Base-by-base conservation (phyloP, 2,113 vertebrate species). In the Protomyctophum bolini region DNA sequence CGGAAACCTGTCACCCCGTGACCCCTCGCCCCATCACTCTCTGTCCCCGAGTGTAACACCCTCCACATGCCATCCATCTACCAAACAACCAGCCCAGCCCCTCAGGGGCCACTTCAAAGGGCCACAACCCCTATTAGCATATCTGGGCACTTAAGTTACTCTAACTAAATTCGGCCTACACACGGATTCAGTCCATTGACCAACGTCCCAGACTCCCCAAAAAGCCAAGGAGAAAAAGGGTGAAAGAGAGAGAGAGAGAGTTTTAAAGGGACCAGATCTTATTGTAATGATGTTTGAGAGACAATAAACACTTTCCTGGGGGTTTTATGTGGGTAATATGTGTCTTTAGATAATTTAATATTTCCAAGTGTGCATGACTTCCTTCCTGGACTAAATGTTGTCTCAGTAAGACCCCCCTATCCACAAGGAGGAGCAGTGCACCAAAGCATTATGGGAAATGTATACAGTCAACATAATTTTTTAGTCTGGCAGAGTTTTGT, bases 71-170 rank as follows among this genome's bases (percentile, higher is more conserved):
- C 76, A 82, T 83, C 75, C 66, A 84, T 81, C 77, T 75, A 41
- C 75, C 54, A 72, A 73, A 67, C 33, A 6, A 41, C 33, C 33
- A 3, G 5, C 29, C 54, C 57, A 57, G 58, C 79, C 73, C 54
- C 67, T 67, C 72, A 83, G 11, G 28, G 2, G 71, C 75, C 70
- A 75, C 77, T 85, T 87, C 78, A 86, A 84, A 90, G 82, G 79
- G 73, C 59, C 80, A 74, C 50, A 80, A 80, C 77, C 74, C 51
- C 55, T 11, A 69, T 82, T 80, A 69, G 79, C 84, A 84, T 74
- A 82, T 84, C 85, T 79, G 59, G 76, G 75, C 68, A 57, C 10
- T 11, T 6, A 8, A 72, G 68, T 86, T 75, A 74, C 73, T 81
- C 72, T 59, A 81, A 79, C 72, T 59, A 81, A 79, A 80, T 59